Evolutionary conservation across 2,797 vertebrate genomes (phyloP), one percentile per base, ranked within the genome.

Genomic region (Manis crassicaudata): DNA sequence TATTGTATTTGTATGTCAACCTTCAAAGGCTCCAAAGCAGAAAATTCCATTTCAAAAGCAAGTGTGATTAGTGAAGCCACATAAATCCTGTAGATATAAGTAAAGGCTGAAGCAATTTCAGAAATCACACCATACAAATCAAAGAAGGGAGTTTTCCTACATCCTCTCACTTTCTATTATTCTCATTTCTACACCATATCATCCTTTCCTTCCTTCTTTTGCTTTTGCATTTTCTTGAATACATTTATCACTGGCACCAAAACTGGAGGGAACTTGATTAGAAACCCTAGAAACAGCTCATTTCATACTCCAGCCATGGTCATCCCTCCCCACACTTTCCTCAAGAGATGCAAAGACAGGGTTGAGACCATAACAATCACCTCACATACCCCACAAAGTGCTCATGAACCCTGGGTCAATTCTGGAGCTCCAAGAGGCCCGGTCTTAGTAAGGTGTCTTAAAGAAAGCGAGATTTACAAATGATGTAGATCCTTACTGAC

Each of bases 31-130:
- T 96, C 58, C 50, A 7, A 90, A 87, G 95, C 93, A 96, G 89
- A 96, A 97, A 93, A 92, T 96, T 97, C 80, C 88, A 90, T 97
- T 97, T 97, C 89, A 86, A 96, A 96, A 94, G 96, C 83, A 97
- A 97, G 81, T 94, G 93, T 97, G 91, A 97, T 92, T 92, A 92
- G 96, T 95, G 91, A 97, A 97, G 80, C 63, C 77, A 90, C 81
- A 95, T 97, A 96, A 96, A 92, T 97, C 94, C 87, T 56, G 25
- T 27, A 84, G 94, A 89, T 89, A 79, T 92, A 79, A 84, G 35
- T 56, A 43, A 46, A 72, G 52, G 40, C 96, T 94, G 93, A 95
- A 97, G 62, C 70, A 50, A 23, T 85, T 95, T 96, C 95, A 96
- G 89, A 94, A 96, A 80, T 93, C 91, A 76, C 97, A 97, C 84